These are phyloP conservation scores for Ormia ochracea DNA, from an alignment of 2,888 invertebrate genomes.

Conservation along the genomic window DNA sequence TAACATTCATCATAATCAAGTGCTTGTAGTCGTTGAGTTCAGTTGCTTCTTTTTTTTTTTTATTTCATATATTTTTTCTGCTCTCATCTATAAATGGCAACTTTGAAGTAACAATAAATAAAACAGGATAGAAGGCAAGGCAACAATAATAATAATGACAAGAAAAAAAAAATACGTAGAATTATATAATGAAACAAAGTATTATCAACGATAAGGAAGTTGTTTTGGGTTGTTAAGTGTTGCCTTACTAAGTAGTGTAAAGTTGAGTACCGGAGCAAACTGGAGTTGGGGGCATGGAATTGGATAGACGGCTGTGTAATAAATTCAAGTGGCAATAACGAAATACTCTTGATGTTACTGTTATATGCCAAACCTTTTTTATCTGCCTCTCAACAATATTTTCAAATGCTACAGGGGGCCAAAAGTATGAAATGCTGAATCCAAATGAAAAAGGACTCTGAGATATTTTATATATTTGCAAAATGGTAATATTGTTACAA, in stretches of 20 bases:
- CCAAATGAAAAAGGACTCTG: not conserved
- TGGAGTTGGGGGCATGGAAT: not conserved
- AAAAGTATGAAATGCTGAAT: not conserved
- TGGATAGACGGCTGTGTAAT: constrained; percentile 41
- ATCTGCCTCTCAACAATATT: constrained; percentile 1
- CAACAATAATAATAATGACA: constrained; percentile 9
- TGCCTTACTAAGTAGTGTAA: constrained; percentile 51
- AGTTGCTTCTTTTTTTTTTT: constrained; percentile 2
- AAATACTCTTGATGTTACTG: constrained; percentile 37
- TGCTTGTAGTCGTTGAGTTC: constrained; percentile 53
- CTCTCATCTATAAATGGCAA: constrained; percentile 45
- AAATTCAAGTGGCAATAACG: constrained; percentile 57
- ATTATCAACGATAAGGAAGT: constrained; percentile 62
- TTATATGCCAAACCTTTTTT: constrained; percentile 25
- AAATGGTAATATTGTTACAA: not conserved
- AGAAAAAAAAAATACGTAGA: constrained; percentile 33
- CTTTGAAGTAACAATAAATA: constrained; percentile 48
- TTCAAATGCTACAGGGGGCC: not conserved
- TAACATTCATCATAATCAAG: constrained; percentile 63
- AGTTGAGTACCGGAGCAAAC: constrained; percentile 22
- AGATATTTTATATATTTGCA: not conserved
- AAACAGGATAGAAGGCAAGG: constrained; percentile 20
- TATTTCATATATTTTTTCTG: not conserved
- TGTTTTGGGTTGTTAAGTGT: constrained; percentile 62
- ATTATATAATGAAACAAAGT: constrained; percentile 62